Evolutionary conservation across 2,113 vertebrate genomes (phyloP).

Genomic region (Leiothrix lutea): DNA sequence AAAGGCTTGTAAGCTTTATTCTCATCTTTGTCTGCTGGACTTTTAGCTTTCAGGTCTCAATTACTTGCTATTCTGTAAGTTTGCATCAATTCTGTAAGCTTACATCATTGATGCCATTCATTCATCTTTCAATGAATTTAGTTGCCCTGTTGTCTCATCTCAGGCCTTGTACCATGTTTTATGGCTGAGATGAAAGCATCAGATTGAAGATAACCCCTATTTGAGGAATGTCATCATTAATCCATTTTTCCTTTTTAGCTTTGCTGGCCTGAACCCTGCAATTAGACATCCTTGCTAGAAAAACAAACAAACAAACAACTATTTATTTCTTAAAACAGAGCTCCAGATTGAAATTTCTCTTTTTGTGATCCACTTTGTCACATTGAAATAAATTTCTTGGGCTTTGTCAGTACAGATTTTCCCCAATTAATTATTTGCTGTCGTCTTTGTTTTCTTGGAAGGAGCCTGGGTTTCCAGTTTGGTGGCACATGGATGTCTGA

Average conservation of each 20-base stretch:
- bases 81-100: background rate
- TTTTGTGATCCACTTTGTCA: background rate
- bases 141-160: background rate
- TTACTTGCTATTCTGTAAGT: background rate
- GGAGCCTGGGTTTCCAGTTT: background rate
- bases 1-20: background rate
- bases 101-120: background rate
- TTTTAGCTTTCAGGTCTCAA: background rate
- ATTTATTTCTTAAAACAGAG: background rate
- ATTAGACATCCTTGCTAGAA: background rate
- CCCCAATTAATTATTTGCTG: background rate
- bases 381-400: background rate
- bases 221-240: background rate
- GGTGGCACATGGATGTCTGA: accelerated
- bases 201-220: background rate
- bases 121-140: background rate
- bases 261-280: background rate
- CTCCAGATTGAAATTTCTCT: background rate
- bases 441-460: background rate
- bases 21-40: background rate
- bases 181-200: background rate
- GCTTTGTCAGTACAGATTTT: background rate
- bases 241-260: background rate
- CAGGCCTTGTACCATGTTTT: background rate
- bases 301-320: too few relatives aligned